A percentile compares a stretch with the other conserved stretches of the same genome.
Evolutionary conservation across 1,140 invertebrate species (phyloP).

Genomic region (Cherax destructor): DNA sequence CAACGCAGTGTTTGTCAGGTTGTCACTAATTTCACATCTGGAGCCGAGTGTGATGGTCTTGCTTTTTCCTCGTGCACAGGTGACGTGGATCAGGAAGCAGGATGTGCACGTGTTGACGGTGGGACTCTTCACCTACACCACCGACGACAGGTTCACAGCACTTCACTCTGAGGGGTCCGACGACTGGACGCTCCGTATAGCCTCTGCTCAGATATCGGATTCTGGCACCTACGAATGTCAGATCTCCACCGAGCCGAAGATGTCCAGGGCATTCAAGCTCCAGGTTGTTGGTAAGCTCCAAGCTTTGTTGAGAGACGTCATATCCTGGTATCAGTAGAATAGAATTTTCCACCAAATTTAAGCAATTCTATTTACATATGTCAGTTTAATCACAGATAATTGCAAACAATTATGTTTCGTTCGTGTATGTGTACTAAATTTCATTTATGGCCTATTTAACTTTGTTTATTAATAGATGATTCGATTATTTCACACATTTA

Average conservation of each 20-base stretch:
- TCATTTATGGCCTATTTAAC: too few species aligned
- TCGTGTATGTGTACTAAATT: too few species aligned
- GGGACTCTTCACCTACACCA: conserved; percentile 47
- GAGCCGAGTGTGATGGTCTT: too few species aligned
- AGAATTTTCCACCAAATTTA: too few species aligned
- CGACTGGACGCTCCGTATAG: conserved; percentile 41
- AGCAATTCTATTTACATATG: too few species aligned
- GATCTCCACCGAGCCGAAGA: conserved; percentile 46
- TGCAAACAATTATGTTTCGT: too few species aligned
- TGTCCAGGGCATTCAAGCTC: conserved; percentile 30
- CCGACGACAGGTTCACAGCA: conserved; percentile 42
- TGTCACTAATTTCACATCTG: too few species aligned
- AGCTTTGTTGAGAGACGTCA: neutral
- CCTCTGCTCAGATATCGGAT: conserved; percentile 4
- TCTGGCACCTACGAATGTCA: conserved; percentile 41
- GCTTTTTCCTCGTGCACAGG: neutral
- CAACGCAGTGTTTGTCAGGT: too few species aligned
- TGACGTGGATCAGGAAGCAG: conserved; percentile 45
- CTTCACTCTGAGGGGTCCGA: conserved; percentile 15
- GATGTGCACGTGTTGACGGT: conserved; percentile 37
- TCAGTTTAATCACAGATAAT: too few species aligned
- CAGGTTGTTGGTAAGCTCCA: conserved; percentile 40
- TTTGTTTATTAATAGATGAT: too few species aligned
- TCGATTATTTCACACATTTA: too few species aligned
- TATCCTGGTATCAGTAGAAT: too few species aligned